Conservation (phyloP, 2,888 invertebrate species). For the Argyra leucocephala region DNA sequence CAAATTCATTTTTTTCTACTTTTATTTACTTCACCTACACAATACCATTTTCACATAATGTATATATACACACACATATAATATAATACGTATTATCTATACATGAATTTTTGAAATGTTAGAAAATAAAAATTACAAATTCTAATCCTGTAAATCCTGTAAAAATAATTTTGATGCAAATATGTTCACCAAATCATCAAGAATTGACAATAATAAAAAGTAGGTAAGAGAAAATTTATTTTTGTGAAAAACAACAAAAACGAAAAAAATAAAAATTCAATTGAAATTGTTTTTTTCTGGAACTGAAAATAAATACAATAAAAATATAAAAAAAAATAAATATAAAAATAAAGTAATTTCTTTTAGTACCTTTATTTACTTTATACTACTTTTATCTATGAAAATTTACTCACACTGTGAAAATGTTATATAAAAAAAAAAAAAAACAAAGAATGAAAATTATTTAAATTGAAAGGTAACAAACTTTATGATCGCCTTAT, state of each 20-base stretch:
- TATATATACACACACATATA: no score
- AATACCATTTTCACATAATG: no score
- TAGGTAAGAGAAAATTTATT: neutral
- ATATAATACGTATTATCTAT: no score
- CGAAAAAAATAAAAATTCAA: neutral
- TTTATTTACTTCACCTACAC: no score
- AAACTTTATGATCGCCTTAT: neutral
- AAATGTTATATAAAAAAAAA: no score
- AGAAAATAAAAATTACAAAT: neutral
- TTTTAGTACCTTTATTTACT: neutral
- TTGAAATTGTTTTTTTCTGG: neutral
- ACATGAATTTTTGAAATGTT: no score
- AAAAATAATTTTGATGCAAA: neutral
- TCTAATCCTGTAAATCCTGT: neutral
- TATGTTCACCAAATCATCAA: neutral
- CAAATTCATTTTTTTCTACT: no score
- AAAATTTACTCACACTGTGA: no score
- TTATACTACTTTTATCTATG: no score
- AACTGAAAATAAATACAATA: no score
- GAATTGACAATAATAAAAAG: neutral
- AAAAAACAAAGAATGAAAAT: neutral
- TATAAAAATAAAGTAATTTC: neutral
- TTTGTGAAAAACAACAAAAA: neutral
- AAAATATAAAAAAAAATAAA: neutral
- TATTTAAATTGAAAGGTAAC: neutral